Evolutionary conservation across 2,113 vertebrate species (phyloP).

Genomic region (Elanus axillaris): DNA sequence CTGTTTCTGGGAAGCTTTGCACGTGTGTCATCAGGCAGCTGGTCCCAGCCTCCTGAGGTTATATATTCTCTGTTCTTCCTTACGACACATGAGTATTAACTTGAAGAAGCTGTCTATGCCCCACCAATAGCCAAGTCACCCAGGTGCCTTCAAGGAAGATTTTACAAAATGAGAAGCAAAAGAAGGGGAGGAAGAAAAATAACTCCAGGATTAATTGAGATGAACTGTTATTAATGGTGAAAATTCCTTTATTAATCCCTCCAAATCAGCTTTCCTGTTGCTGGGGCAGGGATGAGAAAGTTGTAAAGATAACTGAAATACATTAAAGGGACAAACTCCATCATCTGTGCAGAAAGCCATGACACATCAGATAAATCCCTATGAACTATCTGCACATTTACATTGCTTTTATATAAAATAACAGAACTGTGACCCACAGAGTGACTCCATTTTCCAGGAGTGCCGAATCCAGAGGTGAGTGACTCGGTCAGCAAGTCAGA

Average conservation of each 20-base stretch:
- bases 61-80: background rate
- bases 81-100: background rate
- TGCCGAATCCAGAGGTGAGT: background rate
- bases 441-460: background rate
- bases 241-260: background rate
- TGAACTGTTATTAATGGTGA: background rate
- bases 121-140: background rate
- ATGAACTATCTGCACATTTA: fast-evolving
- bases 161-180: background rate
- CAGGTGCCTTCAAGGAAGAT: background rate
- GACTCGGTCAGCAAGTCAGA: background rate
- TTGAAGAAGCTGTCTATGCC: background rate
- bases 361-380: background rate
- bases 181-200: background rate
- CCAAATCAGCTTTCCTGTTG: background rate
- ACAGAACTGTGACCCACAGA: background rate
- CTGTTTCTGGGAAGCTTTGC: background rate
- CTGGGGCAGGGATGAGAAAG: background rate
- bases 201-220: background rate
- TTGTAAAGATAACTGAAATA: background rate
- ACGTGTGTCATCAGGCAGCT: background rate
- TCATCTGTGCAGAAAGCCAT: background rate
- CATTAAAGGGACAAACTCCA: background rate
- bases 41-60: background rate
- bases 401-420: background rate